Evolutionary conservation across 2,113 vertebrate genomes (phyloP), one percentile per base, ranked within the genome.

Genomic region (Mesoclemmys tuberculata): DNA sequence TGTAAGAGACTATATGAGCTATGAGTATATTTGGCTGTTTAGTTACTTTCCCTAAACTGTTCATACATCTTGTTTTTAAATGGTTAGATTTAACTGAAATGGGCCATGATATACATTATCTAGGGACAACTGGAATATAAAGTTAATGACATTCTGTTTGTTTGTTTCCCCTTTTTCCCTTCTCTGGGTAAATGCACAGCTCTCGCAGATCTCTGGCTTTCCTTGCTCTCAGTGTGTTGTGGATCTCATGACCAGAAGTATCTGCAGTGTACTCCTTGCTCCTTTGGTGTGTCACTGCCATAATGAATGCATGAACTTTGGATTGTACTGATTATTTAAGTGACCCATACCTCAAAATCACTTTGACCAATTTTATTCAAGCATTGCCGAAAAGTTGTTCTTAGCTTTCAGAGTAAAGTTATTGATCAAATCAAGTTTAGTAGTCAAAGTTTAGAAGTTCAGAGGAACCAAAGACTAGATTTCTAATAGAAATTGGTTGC

Each of bases 261-360:
- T n/a, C 58, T 3, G 1, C 16, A 71, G 51, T 19, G 6, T 71
- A 85, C 26, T 11, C 46, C 91, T 41, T 21, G 48, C 38, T 71
- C 44, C 44, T 82, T 41, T 46, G 4, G 27, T 7, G 2, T 0
- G 6, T 2, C n/a, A 26, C 4, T 31, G 9, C 8, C 13, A 18
- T 52, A 71, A 41, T 75, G 54, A 44, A 26, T 31, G 85, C n/a
- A 44, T 48, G 41, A 2, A 1, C 5, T 9, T 31, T 10, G 64
- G 55, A 55, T 4, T 0, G 0, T 6, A 5, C 26, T 7, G 18
- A 4, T 24, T 10, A 3, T 12, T 83, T 78, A 38, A 38, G n/a
- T 56, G 31, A 10, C n/a, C 35, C 21, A 92, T n/a, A 27, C 5
- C 58, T 87, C 75, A 44, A n/a, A 58, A 93, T 8, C 1, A 0